phyloP scores from a whole-genome alignment of 92 coral and sea anemone genomes.

The Epizoanthus ramosus region DNA sequence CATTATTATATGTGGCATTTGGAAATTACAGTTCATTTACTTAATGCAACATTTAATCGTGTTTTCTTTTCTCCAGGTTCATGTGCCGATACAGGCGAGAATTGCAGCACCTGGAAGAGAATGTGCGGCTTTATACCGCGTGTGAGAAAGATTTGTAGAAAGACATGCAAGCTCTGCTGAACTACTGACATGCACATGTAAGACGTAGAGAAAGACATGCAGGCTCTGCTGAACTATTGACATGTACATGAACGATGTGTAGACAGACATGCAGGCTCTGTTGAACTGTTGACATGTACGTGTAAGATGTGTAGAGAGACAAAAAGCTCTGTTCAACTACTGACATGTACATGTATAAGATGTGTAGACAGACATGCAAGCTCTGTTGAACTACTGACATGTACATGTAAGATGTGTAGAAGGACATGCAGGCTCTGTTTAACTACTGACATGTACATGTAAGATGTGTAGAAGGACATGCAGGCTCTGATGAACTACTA shows the following conservation, averaged over 20 bases:
- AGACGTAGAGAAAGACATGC: conserved; percentile 2
- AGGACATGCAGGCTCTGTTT: conserved; percentile 15
- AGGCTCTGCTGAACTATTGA: not conserved
- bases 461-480: too few species aligned
- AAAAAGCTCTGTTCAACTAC: too few species aligned
- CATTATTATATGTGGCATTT: too few species aligned
- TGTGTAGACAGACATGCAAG: too few species aligned
- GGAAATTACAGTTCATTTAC: too few species aligned
- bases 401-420: not conserved
- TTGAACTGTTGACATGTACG: not conserved
- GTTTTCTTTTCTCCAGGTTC: not conserved
- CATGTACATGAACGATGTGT: not conserved
- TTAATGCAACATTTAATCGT: not conserved
- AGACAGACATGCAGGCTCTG: conserved; percentile 18
- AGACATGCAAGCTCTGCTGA: conserved; percentile 23
- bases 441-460: not conserved
- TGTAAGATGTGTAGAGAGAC: too few species aligned
- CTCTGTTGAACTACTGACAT: not conserved
- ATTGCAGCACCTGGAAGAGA: conserved; percentile 4
- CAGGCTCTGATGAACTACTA: too few species aligned
- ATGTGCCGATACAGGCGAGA: not conserved
- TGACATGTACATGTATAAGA: too few species aligned
- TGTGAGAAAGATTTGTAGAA: not conserved
- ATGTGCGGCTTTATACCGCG: not conserved
- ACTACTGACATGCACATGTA: too few species aligned